These are phyloP conservation scores for Drosophila mojavensis DNA, from an alignment of 1,140 invertebrate species.

Conservation along the genomic window DNA sequence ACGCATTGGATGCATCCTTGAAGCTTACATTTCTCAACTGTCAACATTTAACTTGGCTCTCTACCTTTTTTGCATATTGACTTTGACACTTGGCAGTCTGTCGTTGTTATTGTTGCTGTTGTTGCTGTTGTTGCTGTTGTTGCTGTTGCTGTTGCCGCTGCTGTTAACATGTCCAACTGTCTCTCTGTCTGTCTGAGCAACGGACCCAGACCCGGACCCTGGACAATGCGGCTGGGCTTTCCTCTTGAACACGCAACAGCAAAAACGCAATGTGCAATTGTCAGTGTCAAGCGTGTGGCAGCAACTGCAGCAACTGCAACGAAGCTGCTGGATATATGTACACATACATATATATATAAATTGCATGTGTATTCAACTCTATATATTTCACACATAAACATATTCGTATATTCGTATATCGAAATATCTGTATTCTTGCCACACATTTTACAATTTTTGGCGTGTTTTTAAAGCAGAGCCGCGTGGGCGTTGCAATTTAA, in stretches of 20 bases:
- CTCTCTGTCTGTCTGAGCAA: slow-evolving; percentile 1
- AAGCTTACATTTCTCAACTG: slow-evolving; percentile 79
- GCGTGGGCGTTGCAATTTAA: slow-evolving; percentile 48
- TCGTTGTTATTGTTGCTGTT: slow-evolving; percentile 26
- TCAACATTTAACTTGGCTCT: slow-evolving; percentile 74
- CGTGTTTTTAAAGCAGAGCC: slow-evolving; percentile 24
- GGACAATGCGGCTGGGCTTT: slow-evolving; percentile 67
- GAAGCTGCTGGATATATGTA: slow-evolving; percentile 23
- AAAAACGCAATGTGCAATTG: slow-evolving; percentile 63
- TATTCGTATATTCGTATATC: not conserved
- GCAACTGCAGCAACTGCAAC: slow-evolving; percentile 50
- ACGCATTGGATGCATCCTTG: slow-evolving; percentile 69
- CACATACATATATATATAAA: no score
- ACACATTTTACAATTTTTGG: slow-evolving; percentile 28
- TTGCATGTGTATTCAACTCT: no score
- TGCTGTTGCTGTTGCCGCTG: slow-evolving; percentile 20
- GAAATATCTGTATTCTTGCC: slow-evolving; percentile 6
- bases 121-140: not conserved
- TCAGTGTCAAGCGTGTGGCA: slow-evolving; percentile 62
- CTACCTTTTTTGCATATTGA: slow-evolving; percentile 62
- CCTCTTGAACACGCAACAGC: slow-evolving; percentile 69
- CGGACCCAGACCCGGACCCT: slow-evolving; percentile 30
- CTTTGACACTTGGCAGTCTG: slow-evolving; percentile 78
- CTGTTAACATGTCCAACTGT: slow-evolving; percentile 49
- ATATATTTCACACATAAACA: no score